Conservation (phyloP, 2,888 invertebrate species). For the Drosophila glabriapex region DNA sequence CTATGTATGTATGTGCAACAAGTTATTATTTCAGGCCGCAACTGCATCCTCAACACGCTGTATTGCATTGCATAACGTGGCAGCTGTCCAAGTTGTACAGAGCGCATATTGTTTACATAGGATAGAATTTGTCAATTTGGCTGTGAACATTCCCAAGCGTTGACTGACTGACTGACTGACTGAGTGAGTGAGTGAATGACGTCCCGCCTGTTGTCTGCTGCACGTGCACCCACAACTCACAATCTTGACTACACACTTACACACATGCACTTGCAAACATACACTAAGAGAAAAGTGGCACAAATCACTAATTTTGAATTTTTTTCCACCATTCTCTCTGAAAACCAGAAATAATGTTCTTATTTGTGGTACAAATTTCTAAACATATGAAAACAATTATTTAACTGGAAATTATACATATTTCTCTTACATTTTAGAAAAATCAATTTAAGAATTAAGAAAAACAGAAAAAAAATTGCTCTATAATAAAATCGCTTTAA, state of each 20-base stretch:
- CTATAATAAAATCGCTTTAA: not conserved
- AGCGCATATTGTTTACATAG: constrained; percentile 43
- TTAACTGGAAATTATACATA: not conserved
- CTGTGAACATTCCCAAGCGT: constrained; percentile 65
- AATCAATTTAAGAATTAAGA: not conserved
- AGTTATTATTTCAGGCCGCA: constrained; percentile 14
- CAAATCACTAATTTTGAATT: not conserved
- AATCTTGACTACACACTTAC: not conserved
- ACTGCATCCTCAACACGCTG: not conserved
- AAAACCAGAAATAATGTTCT: not conserved
- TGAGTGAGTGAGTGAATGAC: constrained; percentile 19
- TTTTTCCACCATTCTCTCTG: not conserved
- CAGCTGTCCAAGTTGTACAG: not conserved
- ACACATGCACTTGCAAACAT: not conserved
- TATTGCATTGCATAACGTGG: constrained; percentile 34
- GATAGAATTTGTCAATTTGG: constrained; percentile 54
- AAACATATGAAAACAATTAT: not conserved
- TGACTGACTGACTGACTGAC: constrained; percentile 27
- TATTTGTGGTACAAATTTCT: not conserved
- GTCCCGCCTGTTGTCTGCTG: constrained; percentile 31
- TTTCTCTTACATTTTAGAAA: not conserved
- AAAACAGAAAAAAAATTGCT: not conserved
- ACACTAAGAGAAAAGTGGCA: not conserved
- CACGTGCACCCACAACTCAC: constrained; percentile 28
- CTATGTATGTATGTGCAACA: not conserved